Conservation (phyloP, 2,888 invertebrate species). For the Electrophaes corylata region DNA sequence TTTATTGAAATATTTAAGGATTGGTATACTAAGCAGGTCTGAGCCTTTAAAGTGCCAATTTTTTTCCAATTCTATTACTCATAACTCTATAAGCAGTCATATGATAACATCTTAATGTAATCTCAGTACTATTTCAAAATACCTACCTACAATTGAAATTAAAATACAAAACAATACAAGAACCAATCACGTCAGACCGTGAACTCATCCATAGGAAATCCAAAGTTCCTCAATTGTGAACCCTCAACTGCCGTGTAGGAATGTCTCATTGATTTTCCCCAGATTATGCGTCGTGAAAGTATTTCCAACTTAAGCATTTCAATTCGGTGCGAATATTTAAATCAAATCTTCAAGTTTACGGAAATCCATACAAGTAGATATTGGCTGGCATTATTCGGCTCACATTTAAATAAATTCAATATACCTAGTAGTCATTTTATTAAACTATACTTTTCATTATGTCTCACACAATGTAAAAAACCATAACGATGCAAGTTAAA, state of each 20-base stretch:
- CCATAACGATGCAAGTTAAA: no score
- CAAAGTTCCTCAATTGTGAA: slow-evolving; percentile 59
- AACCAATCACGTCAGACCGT: slow-evolving; percentile 54
- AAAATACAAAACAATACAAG: no score
- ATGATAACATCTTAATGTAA: no score
- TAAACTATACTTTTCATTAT: no score
- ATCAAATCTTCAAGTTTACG: slow-evolving; percentile 55
- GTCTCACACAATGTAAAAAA: no score
- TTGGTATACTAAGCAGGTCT: no score
- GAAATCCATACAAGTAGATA: background rate
- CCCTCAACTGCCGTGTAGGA: slow-evolving; percentile 64
- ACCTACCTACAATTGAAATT: no score
- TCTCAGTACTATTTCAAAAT: slow-evolving; percentile 17
- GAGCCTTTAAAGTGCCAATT: no score
- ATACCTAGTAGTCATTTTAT: no score
- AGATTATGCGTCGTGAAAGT: slow-evolving; percentile 74
- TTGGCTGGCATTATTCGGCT: slow-evolving; percentile 5
- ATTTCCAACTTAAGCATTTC: slow-evolving; percentile 67
- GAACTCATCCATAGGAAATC: slow-evolving; percentile 59
- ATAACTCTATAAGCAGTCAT: no score
- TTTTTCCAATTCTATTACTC: slow-evolving; percentile 3
- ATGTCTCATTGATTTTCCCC: slow-evolving; percentile 69
- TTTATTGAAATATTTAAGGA: no score
- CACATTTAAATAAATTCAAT: no score
- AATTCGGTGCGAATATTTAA: slow-evolving; percentile 68